A percentile compares a stretch with the other conserved stretches of the same genome.
These are phyloP conservation scores for Psococerastis gibbosa DNA, from an alignment of 2,888 invertebrate species.

Conservation along the genomic window DNA sequence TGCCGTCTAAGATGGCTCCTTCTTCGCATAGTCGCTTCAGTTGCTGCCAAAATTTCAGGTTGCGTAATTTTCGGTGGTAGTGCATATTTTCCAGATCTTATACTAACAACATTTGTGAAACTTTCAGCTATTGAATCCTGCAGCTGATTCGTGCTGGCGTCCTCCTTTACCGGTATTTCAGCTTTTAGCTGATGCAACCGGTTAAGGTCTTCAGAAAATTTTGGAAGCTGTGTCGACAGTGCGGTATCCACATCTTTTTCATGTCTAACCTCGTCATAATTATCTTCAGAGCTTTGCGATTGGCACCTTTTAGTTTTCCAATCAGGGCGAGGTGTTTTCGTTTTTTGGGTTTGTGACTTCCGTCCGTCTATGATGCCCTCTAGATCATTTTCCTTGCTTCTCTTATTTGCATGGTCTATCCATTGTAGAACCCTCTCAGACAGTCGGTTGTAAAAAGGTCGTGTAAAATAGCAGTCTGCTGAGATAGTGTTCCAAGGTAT, in stretches of 20 bases:
- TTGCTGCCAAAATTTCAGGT: background rate
- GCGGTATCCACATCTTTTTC: slow-evolving; percentile 5
- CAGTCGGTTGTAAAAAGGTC: slow-evolving; percentile 24
- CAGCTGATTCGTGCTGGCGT: background rate
- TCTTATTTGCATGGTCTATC: slow-evolving; percentile 53
- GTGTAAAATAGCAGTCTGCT: slow-evolving; percentile 3
- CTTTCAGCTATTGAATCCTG: slow-evolving; percentile 5
- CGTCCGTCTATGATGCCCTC: background rate
- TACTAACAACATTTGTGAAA: background rate
- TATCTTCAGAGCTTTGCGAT: background rate
- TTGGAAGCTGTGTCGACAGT: background rate
- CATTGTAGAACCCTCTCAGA: slow-evolving; percentile 61
- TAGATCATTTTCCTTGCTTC: slow-evolving; percentile 16
- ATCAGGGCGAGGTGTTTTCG: background rate
- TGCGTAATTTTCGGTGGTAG: background rate
- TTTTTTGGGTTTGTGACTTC: background rate
- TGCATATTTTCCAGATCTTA: background rate
- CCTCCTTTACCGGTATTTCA: background rate
- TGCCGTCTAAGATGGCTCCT: background rate
- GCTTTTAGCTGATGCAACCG: slow-evolving; percentile 1
- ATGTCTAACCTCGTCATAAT: background rate
- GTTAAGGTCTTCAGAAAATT: slow-evolving; percentile 2
- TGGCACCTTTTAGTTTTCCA: background rate
- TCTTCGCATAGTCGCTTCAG: background rate
- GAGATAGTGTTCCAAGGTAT: slow-evolving; percentile 5